Percentiles rank a stretch among this genome's conserved stretches.
phyloP scores from a whole-genome alignment of 2,888 invertebrate genomes.

The Anticlea derivata region DNA sequence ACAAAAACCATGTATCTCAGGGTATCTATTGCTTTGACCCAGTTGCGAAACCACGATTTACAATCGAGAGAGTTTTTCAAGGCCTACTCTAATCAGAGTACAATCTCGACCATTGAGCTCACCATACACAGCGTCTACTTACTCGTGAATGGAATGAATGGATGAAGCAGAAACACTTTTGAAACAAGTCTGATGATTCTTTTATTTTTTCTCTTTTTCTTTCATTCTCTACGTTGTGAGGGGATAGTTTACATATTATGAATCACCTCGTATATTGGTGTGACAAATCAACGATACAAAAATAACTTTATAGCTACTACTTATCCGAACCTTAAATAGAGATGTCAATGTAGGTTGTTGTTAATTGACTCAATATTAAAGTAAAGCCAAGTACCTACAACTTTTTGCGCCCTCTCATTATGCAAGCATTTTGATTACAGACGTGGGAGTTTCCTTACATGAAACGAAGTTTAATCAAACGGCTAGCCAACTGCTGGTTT shows the following conservation, averaged over 20 bases:
- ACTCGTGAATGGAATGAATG: background rate
- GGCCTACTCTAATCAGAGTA: constrained; percentile 32
- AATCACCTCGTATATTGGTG: too few species aligned
- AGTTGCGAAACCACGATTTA: constrained; percentile 63
- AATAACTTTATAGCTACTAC: too few species aligned
- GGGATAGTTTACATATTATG: too few species aligned
- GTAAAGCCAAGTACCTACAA: background rate
- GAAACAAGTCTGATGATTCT: background rate
- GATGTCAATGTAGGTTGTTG: constrained; percentile 1
- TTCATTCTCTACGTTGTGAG: too few species aligned
- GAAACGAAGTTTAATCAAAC: constrained; percentile 29
- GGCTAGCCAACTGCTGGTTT: background rate
- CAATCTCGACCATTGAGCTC: constrained; percentile 33
- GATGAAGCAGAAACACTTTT: background rate
- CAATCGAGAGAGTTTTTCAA: constrained; percentile 37
- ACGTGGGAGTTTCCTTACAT: constrained; percentile 26
- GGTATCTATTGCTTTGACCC: constrained; percentile 65
- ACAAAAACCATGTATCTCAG: constrained; percentile 62
- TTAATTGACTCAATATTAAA: constrained; percentile 5
- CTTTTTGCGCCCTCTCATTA: constrained; percentile 19
- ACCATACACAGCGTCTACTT: constrained; percentile 16
- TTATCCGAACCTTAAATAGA: too few species aligned
- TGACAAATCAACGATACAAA: too few species aligned
- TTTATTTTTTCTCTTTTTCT: too few species aligned
- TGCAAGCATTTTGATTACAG: constrained; percentile 21